These are phyloP conservation scores for Harpagoxenus sublaevis DNA, from an alignment of 2,888 invertebrate genomes.

Conservation along the genomic window DNA sequence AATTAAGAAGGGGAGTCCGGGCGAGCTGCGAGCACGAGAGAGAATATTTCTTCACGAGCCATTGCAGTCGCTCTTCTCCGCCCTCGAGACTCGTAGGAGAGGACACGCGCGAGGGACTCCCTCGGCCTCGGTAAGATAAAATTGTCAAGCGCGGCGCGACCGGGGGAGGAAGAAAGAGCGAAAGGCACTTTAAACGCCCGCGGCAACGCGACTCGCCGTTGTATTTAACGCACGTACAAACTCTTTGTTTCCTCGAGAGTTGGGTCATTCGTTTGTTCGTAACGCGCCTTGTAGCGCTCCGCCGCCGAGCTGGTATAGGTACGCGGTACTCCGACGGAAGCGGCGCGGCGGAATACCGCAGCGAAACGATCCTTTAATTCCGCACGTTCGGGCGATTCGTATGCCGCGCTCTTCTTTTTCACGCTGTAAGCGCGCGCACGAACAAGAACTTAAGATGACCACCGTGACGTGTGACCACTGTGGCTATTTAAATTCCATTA, in stretches of 20 bases:
- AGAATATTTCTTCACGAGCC: slow-evolving; percentile 65
- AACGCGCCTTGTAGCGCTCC: slow-evolving; percentile 62
- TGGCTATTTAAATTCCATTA: slow-evolving; percentile 44
- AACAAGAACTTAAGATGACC: slow-evolving; percentile 35
- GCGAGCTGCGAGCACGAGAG: slow-evolving; percentile 1
- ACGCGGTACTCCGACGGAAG: slow-evolving; percentile 48
- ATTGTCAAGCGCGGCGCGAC: slow-evolving; percentile 62
- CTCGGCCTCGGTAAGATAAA: slow-evolving; percentile 58
- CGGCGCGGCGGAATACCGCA: slow-evolving; percentile 31
- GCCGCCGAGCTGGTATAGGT: slow-evolving; percentile 10
- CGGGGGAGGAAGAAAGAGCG: slow-evolving; percentile 11
- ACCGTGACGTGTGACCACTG: slow-evolving; percentile 4
- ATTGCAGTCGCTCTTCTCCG: slow-evolving; percentile 44
- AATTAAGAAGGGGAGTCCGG: slow-evolving; percentile 63
- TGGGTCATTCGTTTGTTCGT: slow-evolving; percentile 71
- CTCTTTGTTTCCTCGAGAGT: slow-evolving; percentile 72
- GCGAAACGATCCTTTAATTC: slow-evolving; percentile 62
- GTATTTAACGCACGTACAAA: slow-evolving; percentile 71
- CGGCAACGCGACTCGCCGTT: slow-evolving; percentile 34
- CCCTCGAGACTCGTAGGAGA: slow-evolving; percentile 8
- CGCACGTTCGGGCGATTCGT: slow-evolving; percentile 57
- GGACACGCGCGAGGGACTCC: slow-evolving; percentile 21
- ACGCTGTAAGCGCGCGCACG: slow-evolving; percentile 21
- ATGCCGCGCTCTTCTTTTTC: slow-evolving; percentile 26
- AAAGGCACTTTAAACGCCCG: slow-evolving; percentile 28